Evolutionary conservation across 2,113 vertebrate genomes (phyloP), one percentile per base, ranked within the genome.

Genomic region (Sialia sialis): DNA sequence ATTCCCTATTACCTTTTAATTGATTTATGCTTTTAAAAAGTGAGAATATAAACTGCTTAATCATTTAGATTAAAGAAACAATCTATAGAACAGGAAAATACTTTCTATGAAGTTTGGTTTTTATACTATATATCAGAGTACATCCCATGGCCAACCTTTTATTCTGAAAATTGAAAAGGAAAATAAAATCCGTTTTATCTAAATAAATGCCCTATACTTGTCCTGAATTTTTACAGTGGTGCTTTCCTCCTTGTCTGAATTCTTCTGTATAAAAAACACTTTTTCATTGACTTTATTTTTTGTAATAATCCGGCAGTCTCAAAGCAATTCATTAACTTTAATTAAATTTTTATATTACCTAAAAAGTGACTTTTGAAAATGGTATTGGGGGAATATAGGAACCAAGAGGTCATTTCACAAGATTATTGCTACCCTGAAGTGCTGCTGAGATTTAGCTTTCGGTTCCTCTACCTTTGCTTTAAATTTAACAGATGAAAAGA

Each of bases 1-100:
- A 67, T 68, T 16, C 70, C 39, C 63, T 74, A 60, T 90, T 92
- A 74, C 72, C 91, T 96, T 90, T 94, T 94, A 96, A 96, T 97
- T 94, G 46, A 59, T 95, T 91, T 87, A 84, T 60, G 23, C 56
- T 92, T 95, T 87, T 83, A 49, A 84, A 82, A 88, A 73, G 46
- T 76, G 39, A 39, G 69, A 76, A 58, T 92, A 82, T 44, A 87
- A 64, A 92, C 46, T 74, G 17, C 75, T 90, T 92, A 91, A 91
- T 93, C 66, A 82, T 86, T 96, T 39, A 36, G 48, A 80, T 78
- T 84, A 90, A 89, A 82, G 83, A 81, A 90, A 86, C 29, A 48
- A 27, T 86, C 64, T 64, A 85, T 91, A 38, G 62, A 92, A 34
- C 1, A 60, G 58, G n/a, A 3, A 56, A 48, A 38, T 48, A n/a